Evolutionary conservation across 2,797 vertebrate genomes (phyloP), one percentile per base, ranked within the genome.

Genomic region (Catamblyrhynchus diadema): DNA sequence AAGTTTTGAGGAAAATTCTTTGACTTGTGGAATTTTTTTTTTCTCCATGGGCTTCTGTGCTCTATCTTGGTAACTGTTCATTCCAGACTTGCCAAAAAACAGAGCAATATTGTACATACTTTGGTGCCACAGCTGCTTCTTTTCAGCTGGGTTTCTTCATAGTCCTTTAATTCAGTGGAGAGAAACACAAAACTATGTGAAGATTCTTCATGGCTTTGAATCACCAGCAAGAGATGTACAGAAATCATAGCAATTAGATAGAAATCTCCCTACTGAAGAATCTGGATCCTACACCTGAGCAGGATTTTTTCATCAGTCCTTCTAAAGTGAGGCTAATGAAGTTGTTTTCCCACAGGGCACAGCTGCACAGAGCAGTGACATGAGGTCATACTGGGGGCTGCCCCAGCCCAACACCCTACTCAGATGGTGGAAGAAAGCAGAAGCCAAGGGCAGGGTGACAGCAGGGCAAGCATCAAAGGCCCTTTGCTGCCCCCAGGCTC

Each of bases 21-120:
- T 77, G 22, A 35, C 32, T 39, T 69, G 6, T 61, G 23, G 20
- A 12, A 6, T 42, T 73, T 85, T 90, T 85, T 90, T 86, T 80
- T 89, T 44, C 57, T 57, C 41, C 0, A 0, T 33, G 6, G 12
- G 1, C 16, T 82, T 83, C 30, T 14, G 19, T 70, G n/a, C 4
- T 5, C 18, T 51, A 2, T 78, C 33, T 48, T 44, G 6, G 20
- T 81, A 87, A 65, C 14, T 28, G 19, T 27, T 75, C 0, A 0
- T 89, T 89, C 27, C 62, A 65, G 17, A 54, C 24, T 53, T 91
- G 20, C 20, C n/a, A 54, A 79, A 81, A 64, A 61, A 0, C 7
- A 45, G n/a, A 69, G 10, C 4, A 23, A 42, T 33, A 20, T 13
- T 53, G 8, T 53, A 16, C 4, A 13, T 57, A 3, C 9, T 60